Percentiles rank a stretch among this genome's conserved stretches.
These are phyloP conservation scores for Bergia puertoricense DNA, from an alignment of 92 coral and sea anemone species.

Conservation along the genomic window DNA sequence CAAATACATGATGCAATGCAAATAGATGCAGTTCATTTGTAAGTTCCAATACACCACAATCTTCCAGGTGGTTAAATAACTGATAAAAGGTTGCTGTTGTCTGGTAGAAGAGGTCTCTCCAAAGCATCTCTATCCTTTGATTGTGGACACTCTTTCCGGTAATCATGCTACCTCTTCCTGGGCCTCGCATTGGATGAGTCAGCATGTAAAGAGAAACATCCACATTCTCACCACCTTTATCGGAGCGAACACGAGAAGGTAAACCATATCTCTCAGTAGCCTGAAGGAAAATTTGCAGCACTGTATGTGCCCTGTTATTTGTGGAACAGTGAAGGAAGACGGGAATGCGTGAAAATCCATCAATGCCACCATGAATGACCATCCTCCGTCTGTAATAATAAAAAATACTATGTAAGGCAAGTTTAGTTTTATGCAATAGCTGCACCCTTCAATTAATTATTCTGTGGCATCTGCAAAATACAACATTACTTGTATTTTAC, in stretches of 20 bases:
- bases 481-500: too few species aligned
- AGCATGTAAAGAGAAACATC: slow-evolving; percentile 16
- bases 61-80: slow-evolving; percentile 29
- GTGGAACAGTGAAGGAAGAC: slow-evolving; percentile 9
- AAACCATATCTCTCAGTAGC: slow-evolving; percentile 4
- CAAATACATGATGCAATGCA: slow-evolving; percentile 31
- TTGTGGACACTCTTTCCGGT: not conserved
- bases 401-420: not conserved
- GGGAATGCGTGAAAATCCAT: slow-evolving; percentile 4
- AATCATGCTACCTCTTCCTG: slow-evolving; percentile 16
- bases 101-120: slow-evolving; percentile 36
- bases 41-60: slow-evolving; percentile 30
- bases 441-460: too few species aligned
- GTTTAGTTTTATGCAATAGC: too few species aligned
- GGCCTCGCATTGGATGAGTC: slow-evolving; percentile 23
- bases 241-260: slow-evolving; percentile 23
- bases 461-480: too few species aligned
- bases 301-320: slow-evolving; percentile 18
- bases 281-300: not conserved
- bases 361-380: slow-evolving; percentile 24
- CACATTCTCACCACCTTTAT: slow-evolving; percentile 29
- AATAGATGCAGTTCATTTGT: slow-evolving; percentile 17
- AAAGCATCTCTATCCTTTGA: slow-evolving; percentile 24
- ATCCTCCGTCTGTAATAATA: not conserved
- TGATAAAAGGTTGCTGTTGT: slow-evolving; percentile 25